Evolutionary conservation across 2,888 invertebrate genomes (phyloP), one percentile per base, ranked within the genome.

Genomic region (Drosophila siamana): DNA sequence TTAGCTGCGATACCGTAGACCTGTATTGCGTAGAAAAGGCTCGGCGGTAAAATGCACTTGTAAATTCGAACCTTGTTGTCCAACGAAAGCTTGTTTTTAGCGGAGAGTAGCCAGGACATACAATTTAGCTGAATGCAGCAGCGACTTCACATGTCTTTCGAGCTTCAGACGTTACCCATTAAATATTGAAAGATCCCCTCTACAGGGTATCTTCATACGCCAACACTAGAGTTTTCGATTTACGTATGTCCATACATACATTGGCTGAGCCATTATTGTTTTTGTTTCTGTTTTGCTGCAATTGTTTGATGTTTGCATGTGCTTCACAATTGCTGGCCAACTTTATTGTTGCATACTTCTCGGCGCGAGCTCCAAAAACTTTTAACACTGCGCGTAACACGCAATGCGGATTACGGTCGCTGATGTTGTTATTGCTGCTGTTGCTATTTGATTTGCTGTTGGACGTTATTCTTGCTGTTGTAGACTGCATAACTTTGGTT

Each of bases 401-500:
- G 36, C 47, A 9, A 30, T 36, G 33, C 22, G 30, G 24, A 26
- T 26, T 6, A 26, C 26, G 6, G 26, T 26, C 6, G 26, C 7
- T 24, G 24, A 19, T 19, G 19, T 3, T 51, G 51, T 24, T 30
- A 13, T 15, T 26, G 30, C 4, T 33, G 40, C 8, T 28, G 24
- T 15, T 41, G 22, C 13, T 28, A 33, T 28, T 51, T 38, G 13
- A 40, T 40, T n/a, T 40, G 19, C 8, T 44, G 16, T 30, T 69
- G n/a, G 7, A 19, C 33, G 13, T 15, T 43, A 24, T 48, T 63
- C 41, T 24, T 56, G 56, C 43, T 47, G n/a, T 46, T 69, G 24
- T 16, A 33, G 43, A 52, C 50, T 73, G 63, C 74, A 64, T 43
- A 74, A 60, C 55, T 43, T 62, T 62, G 56, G 55, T 28, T 60